These are phyloP conservation scores for Mya arenaria DNA, from an alignment of 1,140 invertebrate species.

Conservation along the genomic window DNA sequence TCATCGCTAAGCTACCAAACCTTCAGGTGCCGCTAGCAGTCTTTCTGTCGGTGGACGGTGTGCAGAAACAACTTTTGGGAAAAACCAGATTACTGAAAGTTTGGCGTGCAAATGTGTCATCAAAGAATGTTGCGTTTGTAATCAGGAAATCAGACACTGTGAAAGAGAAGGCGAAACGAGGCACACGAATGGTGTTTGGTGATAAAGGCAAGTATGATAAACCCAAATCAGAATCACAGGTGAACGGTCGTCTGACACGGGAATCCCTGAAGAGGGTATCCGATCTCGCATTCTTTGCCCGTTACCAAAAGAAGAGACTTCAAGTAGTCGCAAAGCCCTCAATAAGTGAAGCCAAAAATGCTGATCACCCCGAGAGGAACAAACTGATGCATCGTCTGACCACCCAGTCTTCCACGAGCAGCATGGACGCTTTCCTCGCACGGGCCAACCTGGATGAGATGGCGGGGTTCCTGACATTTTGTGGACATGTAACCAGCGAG, in stretches of 20 bases:
- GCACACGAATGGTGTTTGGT: background rate
- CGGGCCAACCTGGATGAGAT: constrained; percentile 37
- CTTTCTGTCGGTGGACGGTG: constrained; percentile 35
- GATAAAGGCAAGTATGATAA: constrained; percentile 27
- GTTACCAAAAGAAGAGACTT: constrained; percentile 43
- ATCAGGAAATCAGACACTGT: background rate
- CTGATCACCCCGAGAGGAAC: background rate
- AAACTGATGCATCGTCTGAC: constrained; percentile 18
- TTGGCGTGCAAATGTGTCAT: constrained; percentile 15
- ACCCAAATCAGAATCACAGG: background rate
- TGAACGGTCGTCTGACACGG: constrained; percentile 1
- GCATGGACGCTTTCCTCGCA: constrained; percentile 50
- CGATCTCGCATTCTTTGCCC: constrained; percentile 40
- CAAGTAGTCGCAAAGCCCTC: background rate
- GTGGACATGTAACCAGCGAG: constrained; percentile 33
- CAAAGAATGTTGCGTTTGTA: constrained; percentile 35
- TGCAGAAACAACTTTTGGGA: constrained; percentile 36
- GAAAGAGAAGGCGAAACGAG: background rate
- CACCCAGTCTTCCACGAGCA: constrained; percentile 26
- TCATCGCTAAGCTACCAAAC: constrained; percentile 44
- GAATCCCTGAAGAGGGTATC: constrained; percentile 46
- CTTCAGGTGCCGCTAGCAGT: constrained; percentile 23
- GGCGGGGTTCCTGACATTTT: constrained; percentile 36
- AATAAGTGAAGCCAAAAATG: background rate
- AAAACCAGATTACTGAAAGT: constrained; percentile 45